Evolutionary conservation across 1,140 invertebrate genomes (phyloP).

Genomic region (Zeugodacus cucurbitae): DNA sequence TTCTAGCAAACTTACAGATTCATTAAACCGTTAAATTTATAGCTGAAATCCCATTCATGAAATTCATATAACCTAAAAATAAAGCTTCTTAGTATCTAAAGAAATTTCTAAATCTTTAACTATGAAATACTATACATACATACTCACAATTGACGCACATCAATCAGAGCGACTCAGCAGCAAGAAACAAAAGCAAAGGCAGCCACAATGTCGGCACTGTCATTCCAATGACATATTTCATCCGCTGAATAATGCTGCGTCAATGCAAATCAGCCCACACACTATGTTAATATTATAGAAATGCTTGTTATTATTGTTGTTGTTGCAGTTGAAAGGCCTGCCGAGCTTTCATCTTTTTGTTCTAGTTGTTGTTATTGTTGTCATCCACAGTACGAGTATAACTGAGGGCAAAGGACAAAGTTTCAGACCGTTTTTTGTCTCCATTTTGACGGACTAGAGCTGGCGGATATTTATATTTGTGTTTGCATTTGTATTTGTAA

Average conservation of each 20-base stretch:
- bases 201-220: not conserved
- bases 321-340: not conserved
- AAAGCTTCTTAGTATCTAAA: too few species aligned
- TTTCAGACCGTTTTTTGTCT: not conserved
- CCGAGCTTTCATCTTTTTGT: not conserved
- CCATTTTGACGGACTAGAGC: not conserved
- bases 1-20: too few species aligned
- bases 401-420: not conserved
- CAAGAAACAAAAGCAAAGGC: not conserved
- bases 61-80: too few species aligned
- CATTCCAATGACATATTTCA: not conserved
- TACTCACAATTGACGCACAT: not conserved
- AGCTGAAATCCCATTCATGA: too few species aligned
- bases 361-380: not conserved
- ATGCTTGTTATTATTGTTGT: not conserved
- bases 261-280: not conserved
- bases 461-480: not conserved
- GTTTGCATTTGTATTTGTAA: not conserved
- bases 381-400: not conserved
- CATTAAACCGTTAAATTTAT: too few species aligned
- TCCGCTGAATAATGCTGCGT: not conserved
- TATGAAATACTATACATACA: too few species aligned
- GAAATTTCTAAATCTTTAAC: too few species aligned
- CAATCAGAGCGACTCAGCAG: not conserved
- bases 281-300: not conserved